phyloP scores from a whole-genome alignment of 2,113 vertebrate genomes.

The Phylloscopus whistleri region DNA sequence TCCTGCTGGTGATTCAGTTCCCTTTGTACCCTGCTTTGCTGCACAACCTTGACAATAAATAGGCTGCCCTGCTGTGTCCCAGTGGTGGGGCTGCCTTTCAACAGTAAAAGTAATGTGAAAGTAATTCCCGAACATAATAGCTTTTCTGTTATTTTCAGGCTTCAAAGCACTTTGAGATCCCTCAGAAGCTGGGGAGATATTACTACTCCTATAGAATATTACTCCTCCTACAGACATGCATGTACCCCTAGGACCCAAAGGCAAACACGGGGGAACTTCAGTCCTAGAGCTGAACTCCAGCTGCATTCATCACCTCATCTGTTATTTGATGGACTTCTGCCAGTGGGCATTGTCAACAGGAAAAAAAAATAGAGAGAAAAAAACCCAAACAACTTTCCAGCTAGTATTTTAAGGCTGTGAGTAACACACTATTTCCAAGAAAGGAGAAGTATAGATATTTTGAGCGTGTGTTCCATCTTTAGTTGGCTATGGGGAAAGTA shows the following conservation, averaged over 20 bases:
- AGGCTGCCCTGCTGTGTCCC: neutral
- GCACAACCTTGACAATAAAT: neutral
- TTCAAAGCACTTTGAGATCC: neutral
- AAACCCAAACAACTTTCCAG: neutral
- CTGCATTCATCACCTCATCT: conserved; percentile 29
- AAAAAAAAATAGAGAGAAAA: neutral
- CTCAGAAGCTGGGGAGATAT: neutral
- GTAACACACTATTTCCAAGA: neutral
- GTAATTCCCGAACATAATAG: neutral
- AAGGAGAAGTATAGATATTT: neutral
- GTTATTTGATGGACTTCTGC: conserved; percentile 35
- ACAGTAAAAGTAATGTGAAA: neutral
- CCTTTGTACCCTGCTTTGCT: neutral
- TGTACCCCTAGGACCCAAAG: neutral
- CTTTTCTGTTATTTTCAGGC: neutral
- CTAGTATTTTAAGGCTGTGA: neutral
- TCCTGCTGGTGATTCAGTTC: conserved; percentile 33
- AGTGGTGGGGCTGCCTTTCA: conserved; percentile 6
- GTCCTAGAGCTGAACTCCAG: conserved; percentile 11
- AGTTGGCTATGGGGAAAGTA: neutral
- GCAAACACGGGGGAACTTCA: neutral
- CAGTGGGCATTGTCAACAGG: conserved; percentile 28
- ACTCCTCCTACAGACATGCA: neutral
- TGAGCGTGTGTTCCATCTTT: neutral
- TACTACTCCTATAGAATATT: neutral